These are phyloP conservation scores for Acronicta leporina DNA, from an alignment of 2,888 invertebrate genomes.

Conservation along the genomic window DNA sequence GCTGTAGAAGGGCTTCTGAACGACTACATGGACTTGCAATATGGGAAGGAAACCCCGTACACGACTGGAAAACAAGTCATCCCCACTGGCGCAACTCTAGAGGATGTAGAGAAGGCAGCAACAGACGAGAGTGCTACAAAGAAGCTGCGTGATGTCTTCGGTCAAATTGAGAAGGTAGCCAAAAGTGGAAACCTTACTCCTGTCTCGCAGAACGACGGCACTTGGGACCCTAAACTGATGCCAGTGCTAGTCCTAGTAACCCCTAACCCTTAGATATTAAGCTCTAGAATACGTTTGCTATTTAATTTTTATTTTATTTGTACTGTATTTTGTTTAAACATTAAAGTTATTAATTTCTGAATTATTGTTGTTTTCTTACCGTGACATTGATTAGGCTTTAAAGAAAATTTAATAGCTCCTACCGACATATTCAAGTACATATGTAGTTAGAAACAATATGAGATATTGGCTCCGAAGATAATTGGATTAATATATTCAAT, in stretches of 20 bases:
- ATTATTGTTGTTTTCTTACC: slow-evolving; percentile 1
- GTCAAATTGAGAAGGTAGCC: slow-evolving; percentile 71
- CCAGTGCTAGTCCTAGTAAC: slow-evolving; percentile 79
- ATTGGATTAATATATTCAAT: no score
- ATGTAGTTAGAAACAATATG: no score
- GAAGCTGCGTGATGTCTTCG: slow-evolving; percentile 74
- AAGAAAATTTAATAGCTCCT: background rate
- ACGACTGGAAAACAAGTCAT: slow-evolving; percentile 80
- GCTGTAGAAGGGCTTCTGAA: slow-evolving; percentile 79
- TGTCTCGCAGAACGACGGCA: slow-evolving; percentile 69
- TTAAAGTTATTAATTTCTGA: slow-evolving; percentile 36
- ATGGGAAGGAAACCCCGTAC: slow-evolving; percentile 78
- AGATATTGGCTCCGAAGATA: no score
- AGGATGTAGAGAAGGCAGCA: slow-evolving; percentile 72
- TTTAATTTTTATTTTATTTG: slow-evolving; percentile 42
- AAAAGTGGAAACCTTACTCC: slow-evolving; percentile 77
- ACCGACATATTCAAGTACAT: no score
- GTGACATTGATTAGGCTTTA: background rate
- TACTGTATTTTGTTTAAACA: slow-evolving; percentile 28
- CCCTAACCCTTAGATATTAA: slow-evolving; percentile 63
- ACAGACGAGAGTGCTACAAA: slow-evolving; percentile 65
- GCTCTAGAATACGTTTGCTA: slow-evolving; percentile 44
- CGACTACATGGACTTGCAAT: slow-evolving; percentile 82
- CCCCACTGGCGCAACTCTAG: slow-evolving; percentile 68
- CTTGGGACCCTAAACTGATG: slow-evolving; percentile 77